phyloP scores from a whole-genome alignment of 2,797 vertebrate species.

The Kryptolebias ocellatus region DNA sequence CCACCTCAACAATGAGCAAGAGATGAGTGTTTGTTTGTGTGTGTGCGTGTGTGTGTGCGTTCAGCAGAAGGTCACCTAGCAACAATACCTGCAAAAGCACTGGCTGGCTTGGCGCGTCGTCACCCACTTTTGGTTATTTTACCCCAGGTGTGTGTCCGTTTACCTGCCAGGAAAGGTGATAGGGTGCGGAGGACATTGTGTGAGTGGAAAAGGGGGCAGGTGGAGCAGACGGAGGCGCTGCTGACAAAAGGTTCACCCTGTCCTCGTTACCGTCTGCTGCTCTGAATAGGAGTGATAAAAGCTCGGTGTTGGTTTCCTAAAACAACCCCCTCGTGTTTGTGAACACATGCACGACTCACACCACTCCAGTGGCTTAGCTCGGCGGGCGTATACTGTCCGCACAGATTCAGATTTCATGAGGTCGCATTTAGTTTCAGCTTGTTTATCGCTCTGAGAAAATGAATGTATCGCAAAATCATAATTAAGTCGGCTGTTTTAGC shows the following conservation, averaged over 20 bases:
- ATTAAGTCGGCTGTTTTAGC: not conserved
- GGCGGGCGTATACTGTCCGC: conserved; percentile 10
- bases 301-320: conserved; percentile 50
- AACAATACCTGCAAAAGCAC: conserved; percentile 52
- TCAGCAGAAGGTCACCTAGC: conserved; percentile 60
- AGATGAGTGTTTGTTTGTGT: conserved; percentile 14
- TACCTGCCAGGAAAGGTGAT: conserved; percentile 64
- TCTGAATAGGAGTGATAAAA: conserved; percentile 59
- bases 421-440: conserved; percentile 13
- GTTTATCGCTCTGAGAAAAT: not conserved
- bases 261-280: conserved; percentile 49
- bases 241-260: conserved; percentile 49
- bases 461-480: not conserved
- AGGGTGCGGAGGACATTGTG: conserved; percentile 50
- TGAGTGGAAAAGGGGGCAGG: conserved; percentile 45
- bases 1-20: conserved; percentile 54
- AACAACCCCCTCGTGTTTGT: conserved; percentile 18
- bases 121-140: conserved; percentile 53
- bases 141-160: conserved; percentile 65
- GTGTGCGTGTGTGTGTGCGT: conserved; percentile 3
- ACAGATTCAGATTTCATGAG: conserved; percentile 26
- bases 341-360: conserved; percentile 16
- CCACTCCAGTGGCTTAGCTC: conserved; percentile 10
- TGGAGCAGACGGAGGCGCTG: conserved; percentile 38
- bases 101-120: conserved; percentile 35